phyloP scores from a whole-genome alignment of 2,888 invertebrate genomes.

The Agriopis marginaria region DNA sequence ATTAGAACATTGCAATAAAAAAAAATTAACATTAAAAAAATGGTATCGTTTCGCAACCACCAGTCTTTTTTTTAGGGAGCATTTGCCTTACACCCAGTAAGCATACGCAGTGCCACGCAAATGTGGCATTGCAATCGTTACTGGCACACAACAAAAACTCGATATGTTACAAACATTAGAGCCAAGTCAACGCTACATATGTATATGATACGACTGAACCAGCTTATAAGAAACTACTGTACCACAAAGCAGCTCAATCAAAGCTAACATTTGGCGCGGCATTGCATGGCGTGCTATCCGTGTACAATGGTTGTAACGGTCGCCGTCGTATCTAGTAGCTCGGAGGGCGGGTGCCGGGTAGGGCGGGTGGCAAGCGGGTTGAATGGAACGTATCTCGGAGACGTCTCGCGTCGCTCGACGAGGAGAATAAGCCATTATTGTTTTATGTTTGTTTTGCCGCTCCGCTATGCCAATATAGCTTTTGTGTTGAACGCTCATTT shows the following conservation, averaged over 20 bases:
- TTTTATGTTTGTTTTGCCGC: conserved; percentile 70
- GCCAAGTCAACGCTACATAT: not conserved
- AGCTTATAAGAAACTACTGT: conserved; percentile 2
- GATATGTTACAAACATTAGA: not conserved
- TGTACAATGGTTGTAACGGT: conserved; percentile 47
- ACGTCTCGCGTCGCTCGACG: conserved; percentile 47
- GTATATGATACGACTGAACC: not conserved
- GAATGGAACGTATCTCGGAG: conserved; percentile 55
- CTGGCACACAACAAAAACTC: not conserved
- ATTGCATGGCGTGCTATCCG: conserved; percentile 44
- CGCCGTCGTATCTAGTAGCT: conserved; percentile 28
- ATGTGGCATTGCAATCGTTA: no score
- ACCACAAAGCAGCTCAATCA: conserved; percentile 45
- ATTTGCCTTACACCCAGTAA: no score
- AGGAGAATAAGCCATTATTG: conserved; percentile 68
- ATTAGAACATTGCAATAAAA: no score
- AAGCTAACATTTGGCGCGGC: conserved; percentile 45
- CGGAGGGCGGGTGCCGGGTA: conserved; percentile 1
- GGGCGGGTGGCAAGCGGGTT: conserved; percentile 36
- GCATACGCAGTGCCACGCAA: no score
- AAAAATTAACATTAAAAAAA: no score
- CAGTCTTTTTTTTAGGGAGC: no score
- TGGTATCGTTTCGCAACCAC: no score
- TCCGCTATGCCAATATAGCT: conserved; percentile 65
- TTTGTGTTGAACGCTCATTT: conserved; percentile 71